Conservation (phyloP, 2,113 vertebrate species). For the Seriola aureovittata region DNA sequence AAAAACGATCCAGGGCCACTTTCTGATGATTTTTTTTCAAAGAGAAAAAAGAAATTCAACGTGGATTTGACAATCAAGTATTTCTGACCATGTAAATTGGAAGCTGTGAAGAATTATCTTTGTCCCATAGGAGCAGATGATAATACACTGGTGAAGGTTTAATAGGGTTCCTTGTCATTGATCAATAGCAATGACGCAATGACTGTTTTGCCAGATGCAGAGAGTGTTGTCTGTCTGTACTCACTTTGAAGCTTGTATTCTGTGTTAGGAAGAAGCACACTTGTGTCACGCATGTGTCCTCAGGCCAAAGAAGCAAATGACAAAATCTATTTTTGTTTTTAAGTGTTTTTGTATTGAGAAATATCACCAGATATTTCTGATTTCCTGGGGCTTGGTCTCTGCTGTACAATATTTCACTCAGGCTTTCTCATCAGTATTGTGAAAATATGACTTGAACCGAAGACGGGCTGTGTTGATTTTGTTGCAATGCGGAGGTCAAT, state of each 20-base stretch:
- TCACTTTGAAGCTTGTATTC: conserved; percentile 28
- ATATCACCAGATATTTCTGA: not conserved
- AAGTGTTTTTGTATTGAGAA: not conserved
- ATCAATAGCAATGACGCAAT: conserved; percentile 7
- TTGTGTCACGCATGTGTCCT: conserved; percentile 5
- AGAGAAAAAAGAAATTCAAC: conserved; percentile 11
- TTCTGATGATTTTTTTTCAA: conserved; percentile 3
- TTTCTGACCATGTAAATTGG: not conserved
- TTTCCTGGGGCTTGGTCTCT: conserved; percentile 4
- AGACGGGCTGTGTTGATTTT: conserved; percentile 5
- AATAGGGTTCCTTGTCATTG: conserved; percentile 9
- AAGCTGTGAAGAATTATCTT: conserved; percentile 3
- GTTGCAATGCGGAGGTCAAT: conserved; percentile 1
- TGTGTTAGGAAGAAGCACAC: conserved; percentile 8
- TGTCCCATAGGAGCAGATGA: not conserved
- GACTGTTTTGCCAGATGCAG: conserved; percentile 34
- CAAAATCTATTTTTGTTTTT: not conserved
- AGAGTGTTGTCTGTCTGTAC: conserved; percentile 1
- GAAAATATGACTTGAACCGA: not conserved
- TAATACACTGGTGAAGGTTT: not conserved
- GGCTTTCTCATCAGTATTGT: not conserved
- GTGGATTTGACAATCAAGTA: not conserved
- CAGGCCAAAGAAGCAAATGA: conserved; percentile 4
- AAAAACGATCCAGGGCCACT: conserved; percentile 10
- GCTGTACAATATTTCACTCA: not conserved